These are phyloP conservation scores for Agrotis segetum DNA, from an alignment of 2,888 invertebrate species.

Conservation along the genomic window DNA sequence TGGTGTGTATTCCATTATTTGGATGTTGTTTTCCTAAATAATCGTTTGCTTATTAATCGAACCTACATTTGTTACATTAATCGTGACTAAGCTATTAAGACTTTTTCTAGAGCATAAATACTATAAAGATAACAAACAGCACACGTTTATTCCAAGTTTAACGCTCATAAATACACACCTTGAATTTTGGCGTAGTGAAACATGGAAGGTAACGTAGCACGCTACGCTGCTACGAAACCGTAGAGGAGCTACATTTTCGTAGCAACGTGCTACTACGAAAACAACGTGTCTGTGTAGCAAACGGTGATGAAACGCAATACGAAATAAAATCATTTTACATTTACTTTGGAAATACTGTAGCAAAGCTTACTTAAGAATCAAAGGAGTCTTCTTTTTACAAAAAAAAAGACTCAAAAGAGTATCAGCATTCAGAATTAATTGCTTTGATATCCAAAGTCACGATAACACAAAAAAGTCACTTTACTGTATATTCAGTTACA, in stretches of 20 bases:
- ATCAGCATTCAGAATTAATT: constrained; percentile 27
- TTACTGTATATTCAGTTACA: background rate
- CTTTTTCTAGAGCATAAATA: too few species aligned
- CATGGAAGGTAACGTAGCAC: constrained; percentile 1
- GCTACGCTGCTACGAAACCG: constrained; percentile 37
- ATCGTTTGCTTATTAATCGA: constrained; percentile 25
- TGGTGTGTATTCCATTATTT: constrained; percentile 41
- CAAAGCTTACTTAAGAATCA: constrained; percentile 14
- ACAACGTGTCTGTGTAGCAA: background rate
- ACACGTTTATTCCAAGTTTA: background rate
- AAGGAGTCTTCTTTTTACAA: constrained; percentile 7
- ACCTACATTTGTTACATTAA: background rate
- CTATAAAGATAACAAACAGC: background rate
- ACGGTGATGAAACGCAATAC: background rate
- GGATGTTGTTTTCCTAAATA: constrained; percentile 29
- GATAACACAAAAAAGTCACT: background rate
- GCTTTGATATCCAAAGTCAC: constrained; percentile 4
- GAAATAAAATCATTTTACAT: background rate
- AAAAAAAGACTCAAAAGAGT: constrained; percentile 4
- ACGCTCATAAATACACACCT: background rate
- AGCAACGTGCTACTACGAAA: background rate
- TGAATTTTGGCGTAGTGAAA: background rate
- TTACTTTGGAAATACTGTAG: background rate
- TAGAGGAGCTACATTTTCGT: background rate
- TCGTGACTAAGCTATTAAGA: background rate